Evolutionary conservation across 2,888 invertebrate genomes (phyloP), one percentile per base, ranked within the genome.

Genomic region (Drosophila helvetica): DNA sequence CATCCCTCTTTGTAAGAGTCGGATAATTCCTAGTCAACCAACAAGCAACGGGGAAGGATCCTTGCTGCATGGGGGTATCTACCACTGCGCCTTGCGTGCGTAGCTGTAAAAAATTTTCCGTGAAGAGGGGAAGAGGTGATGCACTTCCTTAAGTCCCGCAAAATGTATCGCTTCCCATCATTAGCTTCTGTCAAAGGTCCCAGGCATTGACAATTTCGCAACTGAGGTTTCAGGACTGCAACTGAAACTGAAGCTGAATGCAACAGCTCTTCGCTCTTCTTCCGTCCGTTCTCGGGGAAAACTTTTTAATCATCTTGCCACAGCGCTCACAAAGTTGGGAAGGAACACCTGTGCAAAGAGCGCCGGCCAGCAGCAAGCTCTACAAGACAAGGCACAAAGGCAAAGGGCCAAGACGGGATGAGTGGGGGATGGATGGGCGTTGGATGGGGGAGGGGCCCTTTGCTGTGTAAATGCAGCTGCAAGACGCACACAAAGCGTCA

Each of bases 231-330:
- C 17, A 2, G 38, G 47, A 12, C 63, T 63, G 38, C 38, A 6
- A 30, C 48, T 27, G 27, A 27, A 27, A 12, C 63, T 48, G 38
- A 38, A 3, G 17, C 48, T 48, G 62, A 25, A 27, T 38, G 38
- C 12, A n/a, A 30, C 27, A 27, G 1, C 30, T 17, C 30, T 17
- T 10, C 18, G 12, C 19, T 25, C 3, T 27, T 18, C 8, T 33
- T 33, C 45, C 25, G 6, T 33, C 27, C n/a, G 25, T 18, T 42
- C 48, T 54, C 9, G 12, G 3, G 19, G 2, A 46, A 63, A 79
- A 74, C 48, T 79, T 80, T 80, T 77, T 74, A 77, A 77, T 80
- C 74, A 69, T 61, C 74, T 59, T 61, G 63, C 63, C 62, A 43
- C 70, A 69, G 60, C 33, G 54, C 50, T 48, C 53, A 57, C 60